Evolutionary conservation across 2,797 vertebrate species (phyloP).

Genomic region (Steatocranus sp.): DNA sequence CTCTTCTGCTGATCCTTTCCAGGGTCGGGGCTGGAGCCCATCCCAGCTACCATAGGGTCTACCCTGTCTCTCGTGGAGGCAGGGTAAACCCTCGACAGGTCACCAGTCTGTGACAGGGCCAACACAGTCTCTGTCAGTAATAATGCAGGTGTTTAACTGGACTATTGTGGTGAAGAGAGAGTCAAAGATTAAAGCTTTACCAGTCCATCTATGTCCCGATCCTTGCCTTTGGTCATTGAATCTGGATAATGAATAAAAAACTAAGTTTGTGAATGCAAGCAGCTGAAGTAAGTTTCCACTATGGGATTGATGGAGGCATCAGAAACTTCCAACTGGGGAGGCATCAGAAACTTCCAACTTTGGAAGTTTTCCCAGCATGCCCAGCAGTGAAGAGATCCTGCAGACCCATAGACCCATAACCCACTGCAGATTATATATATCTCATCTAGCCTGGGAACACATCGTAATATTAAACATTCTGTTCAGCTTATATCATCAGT

Average conservation of each 20-base stretch:
- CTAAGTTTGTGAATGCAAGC: neutral
- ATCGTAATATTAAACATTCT: neutral
- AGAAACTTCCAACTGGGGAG: no score
- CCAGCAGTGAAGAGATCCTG: no score
- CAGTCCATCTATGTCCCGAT: fast-evolving
- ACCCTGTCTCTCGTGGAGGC: neutral
- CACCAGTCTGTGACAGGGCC: neutral
- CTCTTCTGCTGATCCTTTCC: neutral
- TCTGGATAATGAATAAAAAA: neutral
- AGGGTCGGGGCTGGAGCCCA: neutral
- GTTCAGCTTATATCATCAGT: neutral
- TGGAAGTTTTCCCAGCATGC: neutral
- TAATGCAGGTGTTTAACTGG: neutral
- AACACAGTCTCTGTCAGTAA: neutral
- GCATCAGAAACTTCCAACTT: no score
- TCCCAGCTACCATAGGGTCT: fast-evolving
- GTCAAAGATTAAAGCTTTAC: neutral
- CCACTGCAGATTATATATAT: neutral
- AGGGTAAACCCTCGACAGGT: fast-evolving
- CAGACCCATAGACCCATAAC: fast-evolving
- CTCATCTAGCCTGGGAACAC: neutral
- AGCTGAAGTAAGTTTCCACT: neutral
- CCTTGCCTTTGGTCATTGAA: neutral
- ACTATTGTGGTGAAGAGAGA: neutral
- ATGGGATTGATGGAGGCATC: neutral